phyloP scores from a whole-genome alignment of 1,140 invertebrate species.

The Pemphigus obesinymphae region DNA sequence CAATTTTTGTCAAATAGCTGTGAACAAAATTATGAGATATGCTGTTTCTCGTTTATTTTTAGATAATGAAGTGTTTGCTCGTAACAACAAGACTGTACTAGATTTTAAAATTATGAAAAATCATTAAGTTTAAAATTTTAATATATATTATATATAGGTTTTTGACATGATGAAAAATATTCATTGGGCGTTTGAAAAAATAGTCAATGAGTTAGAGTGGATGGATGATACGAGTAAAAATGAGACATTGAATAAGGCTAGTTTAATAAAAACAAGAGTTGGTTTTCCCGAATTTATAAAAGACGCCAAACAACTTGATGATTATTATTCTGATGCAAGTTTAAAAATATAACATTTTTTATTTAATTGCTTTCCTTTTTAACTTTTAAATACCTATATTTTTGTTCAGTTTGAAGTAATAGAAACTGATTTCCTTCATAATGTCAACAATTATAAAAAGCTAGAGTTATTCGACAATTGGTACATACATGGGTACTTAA shows the following conservation, averaged over 20 bases:
- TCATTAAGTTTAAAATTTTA: no score
- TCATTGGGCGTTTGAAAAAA: slow-evolving; percentile 66
- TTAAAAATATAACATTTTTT: no score
- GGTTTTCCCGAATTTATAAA: slow-evolving; percentile 76
- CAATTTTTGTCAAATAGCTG: no score
- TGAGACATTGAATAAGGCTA: slow-evolving; percentile 66
- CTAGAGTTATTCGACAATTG: neutral
- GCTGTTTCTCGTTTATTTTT: slow-evolving; percentile 7
- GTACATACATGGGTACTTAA: no score
- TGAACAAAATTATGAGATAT: slow-evolving; percentile 16
- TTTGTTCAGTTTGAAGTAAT: slow-evolving; percentile 15
- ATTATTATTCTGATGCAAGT: slow-evolving; percentile 63
- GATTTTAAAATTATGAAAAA: no score
- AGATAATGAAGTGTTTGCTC: neutral
- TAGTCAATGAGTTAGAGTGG: slow-evolving; percentile 71
- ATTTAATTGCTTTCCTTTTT: no score
- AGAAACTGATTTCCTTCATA: slow-evolving; percentile 30
- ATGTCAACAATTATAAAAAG: neutral
- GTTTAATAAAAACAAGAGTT: slow-evolving; percentile 68
- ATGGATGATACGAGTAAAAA: slow-evolving; percentile 76
- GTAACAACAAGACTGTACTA: neutral
- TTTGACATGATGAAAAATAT: slow-evolving; percentile 73
- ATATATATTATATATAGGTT: slow-evolving; percentile 55
- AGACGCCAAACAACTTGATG: slow-evolving; percentile 57
- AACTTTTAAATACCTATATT: no score